Evolutionary conservation across 2,797 vertebrate species (phyloP).

Genomic region (Pteronotus mesoamericanus): DNA sequence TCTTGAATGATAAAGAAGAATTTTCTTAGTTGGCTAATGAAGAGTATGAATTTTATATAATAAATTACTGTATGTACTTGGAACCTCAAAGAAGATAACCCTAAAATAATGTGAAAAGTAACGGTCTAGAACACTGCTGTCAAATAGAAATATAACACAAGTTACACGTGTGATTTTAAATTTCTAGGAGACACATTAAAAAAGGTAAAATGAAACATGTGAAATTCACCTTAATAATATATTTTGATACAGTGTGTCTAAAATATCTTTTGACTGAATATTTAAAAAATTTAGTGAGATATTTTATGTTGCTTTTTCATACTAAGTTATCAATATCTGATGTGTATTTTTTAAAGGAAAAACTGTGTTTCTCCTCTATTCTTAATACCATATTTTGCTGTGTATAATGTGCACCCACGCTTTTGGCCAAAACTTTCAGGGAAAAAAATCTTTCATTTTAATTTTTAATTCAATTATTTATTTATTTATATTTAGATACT

Average conservation of each 20-base stretch:
- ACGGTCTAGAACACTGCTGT: background rate
- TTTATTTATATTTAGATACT: too few species aligned
- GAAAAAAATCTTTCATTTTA: too few species aligned
- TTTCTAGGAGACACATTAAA: background rate
- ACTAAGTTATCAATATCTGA: background rate
- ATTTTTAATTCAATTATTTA: too few species aligned
- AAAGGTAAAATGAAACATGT: background rate
- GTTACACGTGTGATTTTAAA: background rate
- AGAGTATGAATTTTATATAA: background rate
- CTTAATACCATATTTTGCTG: background rate
- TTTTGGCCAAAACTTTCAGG: too few species aligned
- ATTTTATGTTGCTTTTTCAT: background rate
- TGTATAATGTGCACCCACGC: too few species aligned
- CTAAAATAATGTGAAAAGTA: background rate
- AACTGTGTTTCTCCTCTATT: background rate
- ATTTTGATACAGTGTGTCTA: background rate
- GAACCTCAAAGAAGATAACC: background rate
- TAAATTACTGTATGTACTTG: background rate
- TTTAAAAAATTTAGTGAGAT: background rate
- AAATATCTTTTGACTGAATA: background rate
- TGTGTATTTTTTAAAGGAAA: background rate
- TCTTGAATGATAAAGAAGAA: background rate
- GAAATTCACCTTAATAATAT: background rate
- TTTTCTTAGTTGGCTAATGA: conserved; percentile 31
- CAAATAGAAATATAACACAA: background rate